phyloP scores from a whole-genome alignment of 2,797 vertebrate genomes.

The Chelon auratus region DNA sequence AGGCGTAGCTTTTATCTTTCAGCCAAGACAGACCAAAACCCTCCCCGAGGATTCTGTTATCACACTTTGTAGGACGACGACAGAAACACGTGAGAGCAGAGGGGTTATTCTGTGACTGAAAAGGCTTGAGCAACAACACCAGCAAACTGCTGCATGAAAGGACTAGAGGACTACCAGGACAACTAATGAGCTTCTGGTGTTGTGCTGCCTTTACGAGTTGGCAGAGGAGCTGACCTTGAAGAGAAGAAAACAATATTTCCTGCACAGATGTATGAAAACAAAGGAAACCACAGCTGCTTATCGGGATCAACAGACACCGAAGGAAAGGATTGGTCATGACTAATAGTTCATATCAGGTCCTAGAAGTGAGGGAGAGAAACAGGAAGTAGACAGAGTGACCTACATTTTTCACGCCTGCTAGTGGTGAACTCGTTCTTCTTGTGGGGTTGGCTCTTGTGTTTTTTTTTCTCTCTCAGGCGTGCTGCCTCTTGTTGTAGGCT shows the following conservation, averaged over 20 bases:
- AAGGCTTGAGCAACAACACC: background rate
- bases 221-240: slow-evolving; percentile 51
- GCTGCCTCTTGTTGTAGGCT: slow-evolving; percentile 53
- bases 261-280: slow-evolving; percentile 55
- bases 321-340: background rate
- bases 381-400: slow-evolving; percentile 37
- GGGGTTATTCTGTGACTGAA: background rate
- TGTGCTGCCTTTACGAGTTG: slow-evolving; percentile 31
- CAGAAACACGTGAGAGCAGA: background rate
- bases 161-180: slow-evolving; percentile 6
- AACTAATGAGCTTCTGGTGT: background rate
- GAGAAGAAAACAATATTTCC: slow-evolving; percentile 48
- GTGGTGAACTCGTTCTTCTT: slow-evolving; percentile 41
- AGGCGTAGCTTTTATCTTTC: slow-evolving; percentile 37
- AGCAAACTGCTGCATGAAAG: background rate
- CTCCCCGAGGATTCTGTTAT: background rate
- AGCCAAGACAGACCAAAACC: slow-evolving; percentile 25
- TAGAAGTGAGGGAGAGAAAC: slow-evolving; percentile 8
- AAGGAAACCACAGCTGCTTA: slow-evolving; percentile 52
- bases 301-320: slow-evolving; percentile 40
- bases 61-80: background rate
- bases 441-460: slow-evolving; percentile 2
- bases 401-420: slow-evolving; percentile 39
- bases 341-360: no score
- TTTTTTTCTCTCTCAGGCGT: slow-evolving; percentile 32